Evolutionary conservation across 2,888 invertebrate species (phyloP), one percentile per base, ranked within the genome.

Genomic region (Germaria angustata): DNA sequence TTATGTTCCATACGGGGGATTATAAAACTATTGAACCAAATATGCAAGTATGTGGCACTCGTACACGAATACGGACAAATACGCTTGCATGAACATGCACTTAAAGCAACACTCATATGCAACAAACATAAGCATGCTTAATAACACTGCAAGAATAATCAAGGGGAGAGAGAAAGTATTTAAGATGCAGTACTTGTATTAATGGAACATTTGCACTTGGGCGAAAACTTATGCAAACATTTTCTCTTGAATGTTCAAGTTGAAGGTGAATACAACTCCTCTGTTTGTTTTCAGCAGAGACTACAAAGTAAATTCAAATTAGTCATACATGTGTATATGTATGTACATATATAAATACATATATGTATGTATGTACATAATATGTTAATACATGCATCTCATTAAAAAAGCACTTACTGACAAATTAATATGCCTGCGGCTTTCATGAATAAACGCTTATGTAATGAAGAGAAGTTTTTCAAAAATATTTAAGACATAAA

Each of bases 21-120:
- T 79, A 49, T 20, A 15, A 71, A 65, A 65, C 49, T 77, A 61
- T 61, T 61, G 61, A 77, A 69, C n/a, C 17, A 51, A 28, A 39
- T 13, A 36, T 6, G 3, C 3, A 5, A 28, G 28, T 28, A 6
- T n/a, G 36, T 57, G 39, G 2, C 17, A 49, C 41, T 24, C 32
- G 8, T 11, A 41, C 8, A 34, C 22, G 13, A 15, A 39, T 17
- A 55, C 36, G n/a, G 8, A 36, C 20, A 46, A 44, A 55, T 32
- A 63, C 15, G 13, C 46, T 32, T 36, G 36, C 15, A 15, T 53
- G 8, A 24, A 3, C 28, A n/a, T 15, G 2, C 11, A 20, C 15
- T 20, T 59, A 44, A 13, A 36, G 28, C 8, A 51, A 39, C 46
- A 34, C 17, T 36, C 24, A 32, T 34, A 34, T 36, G 57, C 20